Evolutionary conservation across 1,140 invertebrate genomes (phyloP), one percentile per base, ranked within the genome.

Genomic region (Melipona quadrifasciata): DNA sequence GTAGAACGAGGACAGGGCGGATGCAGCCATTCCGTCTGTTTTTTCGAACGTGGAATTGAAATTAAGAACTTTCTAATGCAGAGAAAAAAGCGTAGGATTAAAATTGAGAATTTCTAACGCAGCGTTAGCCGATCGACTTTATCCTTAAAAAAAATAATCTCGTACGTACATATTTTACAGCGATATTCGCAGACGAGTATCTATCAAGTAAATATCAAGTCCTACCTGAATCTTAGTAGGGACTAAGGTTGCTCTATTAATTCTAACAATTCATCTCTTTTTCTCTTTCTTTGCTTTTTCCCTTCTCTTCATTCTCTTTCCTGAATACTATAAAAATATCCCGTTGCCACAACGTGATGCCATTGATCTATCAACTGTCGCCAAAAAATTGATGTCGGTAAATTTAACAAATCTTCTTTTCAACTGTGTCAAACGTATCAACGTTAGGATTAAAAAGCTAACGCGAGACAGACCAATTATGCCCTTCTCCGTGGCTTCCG

Each of bases 1-100:
- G 12, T 24, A 2, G 0, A 24, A 47, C 0, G 5, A 16, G 11
- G 5, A 0, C 4, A 71, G 2, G 24, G 6, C 14, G 4, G 24
- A 24, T 71, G 47, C 2, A 3, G 47, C 14, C 5, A 39, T 24
- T 70, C 39, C 11, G 4, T 39, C 21, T 24, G 24, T 68, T 39
- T 34, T 68, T 14, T 19, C 3, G 19, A 39, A 14, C 21, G 34
- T 2, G 34, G 39, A 47, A 47, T 47, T 47, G 39, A 39, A 39
- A 39, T 39, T 39, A 2, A 39, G 34, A 39, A 39, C 4, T 5
- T 21, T 12, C 10, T 11, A 31, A 67, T 39, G 1, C 17, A 31
- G 1, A 6, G 34, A 39, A 39, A 39, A 31, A 21, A 16, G 16
- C 6, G 17, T 8, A 10, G 10, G 31, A 67, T 10, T 8, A 27